Conservation (phyloP, 2,113 vertebrate species). For the Cervus canadensis region DNA sequence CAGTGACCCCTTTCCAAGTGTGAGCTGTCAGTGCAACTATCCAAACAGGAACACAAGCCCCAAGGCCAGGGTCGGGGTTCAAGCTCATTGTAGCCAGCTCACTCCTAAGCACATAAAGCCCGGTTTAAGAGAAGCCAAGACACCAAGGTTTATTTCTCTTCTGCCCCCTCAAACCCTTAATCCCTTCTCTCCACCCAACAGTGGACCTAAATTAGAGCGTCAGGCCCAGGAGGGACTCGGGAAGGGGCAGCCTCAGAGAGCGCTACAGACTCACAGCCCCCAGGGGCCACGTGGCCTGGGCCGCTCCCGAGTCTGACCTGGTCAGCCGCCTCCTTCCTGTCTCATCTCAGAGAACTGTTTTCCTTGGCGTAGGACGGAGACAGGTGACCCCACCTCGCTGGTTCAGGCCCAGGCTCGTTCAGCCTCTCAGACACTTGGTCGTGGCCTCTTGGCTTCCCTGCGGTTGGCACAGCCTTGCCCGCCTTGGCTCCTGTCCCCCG, state of each 20-base stretch:
- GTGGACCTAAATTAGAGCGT: not conserved
- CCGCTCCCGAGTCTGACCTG: not conserved
- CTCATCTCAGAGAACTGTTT: slow-evolving; percentile 19
- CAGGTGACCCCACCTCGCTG: slow-evolving; percentile 59
- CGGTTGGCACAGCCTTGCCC: not conserved
- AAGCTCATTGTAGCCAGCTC: not conserved
- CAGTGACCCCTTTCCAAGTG: not conserved
- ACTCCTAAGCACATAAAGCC: not conserved
- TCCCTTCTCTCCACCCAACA: not conserved
- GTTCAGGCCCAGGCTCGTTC: slow-evolving; percentile 51
- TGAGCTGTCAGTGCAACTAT: fast-evolving
- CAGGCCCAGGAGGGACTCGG: too few relatives aligned
- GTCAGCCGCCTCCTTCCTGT: not conserved
- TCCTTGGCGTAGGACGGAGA: slow-evolving; percentile 15
- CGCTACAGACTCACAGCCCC: not conserved
- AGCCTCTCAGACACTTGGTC: not conserved
- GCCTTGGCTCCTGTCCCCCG: not conserved
- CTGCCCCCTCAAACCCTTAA: not conserved
- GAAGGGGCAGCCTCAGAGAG: not conserved
- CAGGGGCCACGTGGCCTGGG: fast-evolving
- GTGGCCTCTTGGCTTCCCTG: slow-evolving; percentile 5
- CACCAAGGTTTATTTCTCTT: not conserved
- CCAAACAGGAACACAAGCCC: not conserved
- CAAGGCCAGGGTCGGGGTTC: not conserved
- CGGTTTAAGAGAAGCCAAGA: not conserved